Evolutionary conservation across 2,888 invertebrate species (phyloP), one percentile per base, ranked within the genome.

Genomic region (Aporophyla lueneburgensis): DNA sequence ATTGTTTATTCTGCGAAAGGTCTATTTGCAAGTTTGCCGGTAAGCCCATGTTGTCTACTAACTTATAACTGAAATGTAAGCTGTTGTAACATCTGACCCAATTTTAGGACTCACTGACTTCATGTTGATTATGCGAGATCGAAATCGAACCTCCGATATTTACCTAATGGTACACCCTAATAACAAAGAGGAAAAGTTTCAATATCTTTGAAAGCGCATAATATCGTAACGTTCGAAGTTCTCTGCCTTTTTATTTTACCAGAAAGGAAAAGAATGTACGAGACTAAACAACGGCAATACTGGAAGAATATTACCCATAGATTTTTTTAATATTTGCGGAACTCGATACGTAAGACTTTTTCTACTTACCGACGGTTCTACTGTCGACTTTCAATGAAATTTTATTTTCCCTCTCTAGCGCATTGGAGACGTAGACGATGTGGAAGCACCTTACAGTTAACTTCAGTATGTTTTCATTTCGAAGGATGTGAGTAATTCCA

Each of bases 171-270:
- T 62, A 67, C 54, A 51, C 56, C 63, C 27, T 73, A 78, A 72
- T 61, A 85, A 70, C 71, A 74, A 74, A 83, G 68, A 70, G 71
- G 74, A 76, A 86, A 85, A 78, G 80, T 87, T 86, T 82, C 80
- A 79, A 83, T 86, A 87, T 86, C 76, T 74, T 80, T 80, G 76
- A 80, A 85, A 83, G 85, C 75, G 79, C 79, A 82, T 79, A 77
- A 87, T 68, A 78, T 71, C 65, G 78, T 71, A 77, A 74, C 56
- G 81, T 79, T 74, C 74, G 24, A 82, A 85, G 78, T 82, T 87
- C 66, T 43, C 58, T 62, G 54, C 76, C 59, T 76, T 77, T 81
- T 82, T 79, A 80, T 80, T 80, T 76, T 53, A 40, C 9, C 68
- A 78, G 61, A 79, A 66, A 65, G 54, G 66, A 80, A 83, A 80